Base-by-base conservation (phyloP, 2,113 vertebrate species). In the Nannospalax galili region DNA sequence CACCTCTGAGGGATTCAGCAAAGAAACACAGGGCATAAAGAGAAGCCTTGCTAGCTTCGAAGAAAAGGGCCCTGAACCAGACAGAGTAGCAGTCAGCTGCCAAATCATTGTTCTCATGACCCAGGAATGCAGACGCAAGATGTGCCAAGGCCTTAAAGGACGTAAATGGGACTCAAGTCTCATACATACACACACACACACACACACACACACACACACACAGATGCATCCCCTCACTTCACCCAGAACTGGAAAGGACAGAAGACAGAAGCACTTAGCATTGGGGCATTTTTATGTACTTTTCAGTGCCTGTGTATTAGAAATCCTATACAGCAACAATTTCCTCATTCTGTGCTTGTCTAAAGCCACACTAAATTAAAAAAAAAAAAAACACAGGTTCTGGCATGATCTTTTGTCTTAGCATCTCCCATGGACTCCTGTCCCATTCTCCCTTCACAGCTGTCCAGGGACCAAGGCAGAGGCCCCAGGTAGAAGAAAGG, bases 51-150 rank as follows among this genome's bases (percentile, higher is more conserved):
- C 70, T 3, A 42, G n/a, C 22, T 75, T 16, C 62, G 28, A 24
- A 45, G n/a, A 58, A 75, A 64, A 81, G 65, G 22, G 5, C 45
- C 69, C 28, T 28, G 8, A 78, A 35, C 52, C 30, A 28, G 69
- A 62, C 35, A 52, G 35, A 20, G 62, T 2, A 3, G 74, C 16
- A 3, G 1, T 22, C 69, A 1, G 32, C 10, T 0, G 17, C 48
- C 17, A 22, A 11, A 9, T 26, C 1, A 0, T 7, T 35, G 40
- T 69, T 3, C 1, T 40, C 2, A 0, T 0, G 16, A 35, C 65
- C 32, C 35, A 7, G 45, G 40, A 11, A 1, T 20, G 24, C 0
- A 0, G 73, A 73, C 30, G 32, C n/a, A 60, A 20, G 65, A 16
- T 0, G 32, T 0, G 0, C 22, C n/a, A 17, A n/a, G 26, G 22